Conservation (phyloP, 2,113 vertebrate genomes). For the Tinamus guttatus region DNA sequence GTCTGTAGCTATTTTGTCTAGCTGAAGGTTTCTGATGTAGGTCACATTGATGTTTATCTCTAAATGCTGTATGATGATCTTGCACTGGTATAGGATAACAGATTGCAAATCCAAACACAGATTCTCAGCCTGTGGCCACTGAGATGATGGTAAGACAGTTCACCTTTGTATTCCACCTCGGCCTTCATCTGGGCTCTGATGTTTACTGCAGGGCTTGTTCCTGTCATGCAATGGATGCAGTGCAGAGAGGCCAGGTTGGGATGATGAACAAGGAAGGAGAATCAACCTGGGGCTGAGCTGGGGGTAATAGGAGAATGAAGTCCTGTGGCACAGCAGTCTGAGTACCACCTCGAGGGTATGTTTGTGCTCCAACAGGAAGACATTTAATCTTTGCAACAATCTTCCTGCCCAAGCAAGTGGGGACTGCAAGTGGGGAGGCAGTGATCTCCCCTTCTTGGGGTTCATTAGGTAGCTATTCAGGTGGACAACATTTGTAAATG, state of each 20-base stretch:
- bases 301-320: not conserved
- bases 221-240: not conserved
- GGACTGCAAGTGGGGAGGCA: no score
- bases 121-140: not conserved
- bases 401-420: not conserved
- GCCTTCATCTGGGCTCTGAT: not conserved
- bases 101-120: not conserved
- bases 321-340: not conserved
- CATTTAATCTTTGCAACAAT: not conserved
- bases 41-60: not conserved
- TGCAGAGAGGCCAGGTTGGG: not conserved
- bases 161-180: rapidly evolving
- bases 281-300: not conserved
- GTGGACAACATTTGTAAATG: not conserved
- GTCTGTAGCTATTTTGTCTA: not conserved
- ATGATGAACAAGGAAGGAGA: not conserved
- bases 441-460: not conserved
- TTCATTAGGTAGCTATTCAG: not conserved
- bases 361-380: not conserved
- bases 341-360: not conserved
- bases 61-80: not conserved
- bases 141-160: not conserved
- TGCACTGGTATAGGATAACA: not conserved
- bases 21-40: not conserved
- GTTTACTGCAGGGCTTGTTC: rapidly evolving